phyloP scores from a whole-genome alignment of 2,113 vertebrate species.

The Muntiacus muntjak region DNA sequence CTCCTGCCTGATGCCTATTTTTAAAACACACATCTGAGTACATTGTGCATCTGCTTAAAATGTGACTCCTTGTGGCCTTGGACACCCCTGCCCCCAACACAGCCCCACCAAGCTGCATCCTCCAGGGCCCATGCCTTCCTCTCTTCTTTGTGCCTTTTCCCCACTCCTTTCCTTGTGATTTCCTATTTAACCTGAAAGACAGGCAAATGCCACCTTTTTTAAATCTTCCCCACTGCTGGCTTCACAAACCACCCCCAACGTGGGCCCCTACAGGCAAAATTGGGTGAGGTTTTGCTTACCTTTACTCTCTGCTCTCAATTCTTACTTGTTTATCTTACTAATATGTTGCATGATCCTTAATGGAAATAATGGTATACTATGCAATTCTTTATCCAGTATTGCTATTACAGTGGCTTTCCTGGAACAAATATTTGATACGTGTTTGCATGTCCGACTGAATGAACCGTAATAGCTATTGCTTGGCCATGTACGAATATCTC shows the following conservation, averaged over 20 bases:
- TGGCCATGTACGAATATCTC: neutral
- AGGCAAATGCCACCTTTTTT: neutral
- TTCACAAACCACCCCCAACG: neutral
- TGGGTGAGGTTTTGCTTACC: neutral
- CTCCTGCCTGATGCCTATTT: neutral
- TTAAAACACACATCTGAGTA: neutral
- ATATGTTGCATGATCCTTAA: neutral
- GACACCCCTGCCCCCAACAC: neutral
- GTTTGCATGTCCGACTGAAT: neutral
- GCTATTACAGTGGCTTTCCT: neutral
- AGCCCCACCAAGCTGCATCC: no score
- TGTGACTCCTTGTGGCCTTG: neutral
- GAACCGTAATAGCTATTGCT: neutral
- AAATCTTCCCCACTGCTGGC: neutral
- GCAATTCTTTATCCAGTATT: neutral
- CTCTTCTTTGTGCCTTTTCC: neutral
- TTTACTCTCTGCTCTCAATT: neutral
- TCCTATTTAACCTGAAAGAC: neutral
- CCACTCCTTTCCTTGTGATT: neutral
- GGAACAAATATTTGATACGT: neutral
- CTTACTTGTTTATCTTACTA: neutral
- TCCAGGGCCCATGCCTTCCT: neutral
- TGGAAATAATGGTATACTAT: neutral
- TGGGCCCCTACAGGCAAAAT: neutral
- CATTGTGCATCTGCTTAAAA: neutral